Base-by-base conservation (phyloP, 2,113 vertebrate genomes). In the Alethe castanea region DNA sequence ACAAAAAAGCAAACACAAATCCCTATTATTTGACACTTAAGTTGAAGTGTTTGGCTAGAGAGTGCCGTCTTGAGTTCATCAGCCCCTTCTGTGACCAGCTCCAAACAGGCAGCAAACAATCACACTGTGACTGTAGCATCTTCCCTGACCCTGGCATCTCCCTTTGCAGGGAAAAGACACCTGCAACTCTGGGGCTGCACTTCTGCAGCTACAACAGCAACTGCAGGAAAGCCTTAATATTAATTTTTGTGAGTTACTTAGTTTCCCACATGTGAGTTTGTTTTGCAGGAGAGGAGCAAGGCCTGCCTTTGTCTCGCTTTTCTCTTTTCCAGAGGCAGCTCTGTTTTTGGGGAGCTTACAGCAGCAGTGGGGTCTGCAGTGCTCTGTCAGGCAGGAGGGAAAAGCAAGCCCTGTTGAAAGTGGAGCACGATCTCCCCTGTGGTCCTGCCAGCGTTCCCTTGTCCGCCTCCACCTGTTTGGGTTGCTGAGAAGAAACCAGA, bases 401-500 rank as follows among this genome's bases (percentile, higher is more conserved):
- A 24, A 57, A 80, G 59, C 52, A 33, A 5, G 1, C 20, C 3
- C 2, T 1, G 8, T 0, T 18, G 31, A 8, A 88, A 94, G 69
- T 56, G 48, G 96, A 95, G 77, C 92, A 73, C 0, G 1, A 67
- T 67, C 67, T 94, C 86, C 88, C 91, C 4, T 36, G 91, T 40
- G 86, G 70, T 90, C 76, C 91, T 48, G 59, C 64, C 83, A 64
- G 72, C 4, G 4, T 5, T 91, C 72, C 88, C 86, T 78, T 0
- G 1, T 11, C 82, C 0, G 14, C 91, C 80, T 86, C 69, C 78
- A 81, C 91, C 95, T 65, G 48, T 79, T 61, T 48, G 53, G 81
- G 77, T 1, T 76, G 86, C 84, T 2, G 81, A 84, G 94, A 35
- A 72, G 86, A 95, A 94, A 94, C 56, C 7, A 18, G 83, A 95